Base-by-base conservation (phyloP, 2,888 invertebrate genomes). In the Autographa pulchrina region DNA sequence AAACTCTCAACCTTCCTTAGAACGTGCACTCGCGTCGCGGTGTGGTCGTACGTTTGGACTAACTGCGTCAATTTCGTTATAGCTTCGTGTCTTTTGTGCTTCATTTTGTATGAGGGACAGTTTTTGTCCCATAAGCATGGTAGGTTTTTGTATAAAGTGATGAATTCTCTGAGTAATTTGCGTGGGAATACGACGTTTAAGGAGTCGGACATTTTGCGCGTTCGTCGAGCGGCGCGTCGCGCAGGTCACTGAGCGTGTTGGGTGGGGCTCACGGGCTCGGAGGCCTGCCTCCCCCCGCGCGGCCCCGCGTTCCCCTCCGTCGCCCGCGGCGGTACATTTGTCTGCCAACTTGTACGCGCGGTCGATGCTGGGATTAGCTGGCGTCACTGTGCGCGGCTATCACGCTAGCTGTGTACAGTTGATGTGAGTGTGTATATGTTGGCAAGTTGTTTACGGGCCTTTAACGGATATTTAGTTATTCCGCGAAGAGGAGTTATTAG, bases 1-100 rank as follows among this genome's bases (percentile, higher is more conserved):
- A 95, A 78, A 80, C 94, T 95, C 83, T 95, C 95, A 54, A 95
- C 94, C 84, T 95, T 95, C 66, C 94, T 89, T 78, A 94, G 77
- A 6, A 95, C 91, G 65, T 94, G 94, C 4, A 94, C 94, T 56
- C 92, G 86, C 0, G 94, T 94, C 25, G 94, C 94, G 11, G 86
- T 89, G 18, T 92, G 88, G 52, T 94, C 93, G 70, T 91, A 91
- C 65, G 91, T 87, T 70, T 93, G 93, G 0, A 94, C 92, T 16
- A 95, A 80, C 35, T 88, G 83, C 0, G 94, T 94, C 62, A 95
- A 75, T 78, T 90, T 91, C 0, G 92, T 88, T 16, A 94, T 85
- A 0, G 94, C 95, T 18, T 92, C 91, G 67, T 93, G 90, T 0
- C 93, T 80, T 70, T 90, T 91, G 71, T 86, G 83, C 75, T 92